A percentile compares a stretch with the other conserved stretches of the same genome.
Conservation (phyloP, 2,888 invertebrate genomes). For the Dascillus cervinus region DNA sequence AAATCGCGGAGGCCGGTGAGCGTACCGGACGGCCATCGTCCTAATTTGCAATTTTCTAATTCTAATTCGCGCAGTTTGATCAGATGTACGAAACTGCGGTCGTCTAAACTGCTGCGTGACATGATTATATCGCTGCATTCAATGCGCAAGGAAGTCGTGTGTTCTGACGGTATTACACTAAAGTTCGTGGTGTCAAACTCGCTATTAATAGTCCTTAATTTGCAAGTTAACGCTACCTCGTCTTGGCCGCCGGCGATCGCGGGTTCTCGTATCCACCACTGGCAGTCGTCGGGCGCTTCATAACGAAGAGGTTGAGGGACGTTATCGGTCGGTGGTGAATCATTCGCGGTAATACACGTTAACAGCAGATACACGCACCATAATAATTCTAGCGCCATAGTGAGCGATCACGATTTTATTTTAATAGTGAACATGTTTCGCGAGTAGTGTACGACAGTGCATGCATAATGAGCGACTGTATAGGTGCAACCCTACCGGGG, state of each 20-base stretch:
- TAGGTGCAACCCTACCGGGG: constrained; percentile 17
- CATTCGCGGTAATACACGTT: constrained; percentile 12
- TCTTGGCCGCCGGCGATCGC: constrained; percentile 48
- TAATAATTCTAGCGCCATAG: constrained; percentile 18
- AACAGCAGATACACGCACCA: constrained; percentile 13
- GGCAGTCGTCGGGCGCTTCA: constrained; percentile 82
- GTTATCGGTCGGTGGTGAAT: constrained; percentile 10
- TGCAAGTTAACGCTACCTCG: constrained; percentile 71
- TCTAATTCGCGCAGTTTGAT: constrained; percentile 71
- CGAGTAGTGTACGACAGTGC: constrained; percentile 2
- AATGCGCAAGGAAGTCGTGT: constrained; percentile 70
- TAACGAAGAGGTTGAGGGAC: constrained; percentile 49
- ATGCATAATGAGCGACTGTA: constrained; percentile 7
- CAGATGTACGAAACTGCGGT: constrained; percentile 72
- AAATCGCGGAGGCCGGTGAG: constrained; percentile 73
- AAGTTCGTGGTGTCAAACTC: constrained; percentile 84
- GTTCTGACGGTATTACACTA: constrained; percentile 76
- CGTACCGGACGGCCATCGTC: constrained; percentile 72
- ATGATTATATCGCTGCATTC: constrained; percentile 74
- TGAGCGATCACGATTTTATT: constrained; percentile 5
- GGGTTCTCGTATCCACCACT: constrained; percentile 63
- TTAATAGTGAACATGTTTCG: constrained; percentile 5
- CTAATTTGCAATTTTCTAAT: constrained; percentile 80
- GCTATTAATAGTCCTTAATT: constrained; percentile 77
- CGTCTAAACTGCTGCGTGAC: constrained; percentile 70